A percentile compares a stretch with the other conserved stretches of the same genome.
phyloP scores from a whole-genome alignment of 2,797 vertebrate genomes.

The Parambassis ranga region DNA sequence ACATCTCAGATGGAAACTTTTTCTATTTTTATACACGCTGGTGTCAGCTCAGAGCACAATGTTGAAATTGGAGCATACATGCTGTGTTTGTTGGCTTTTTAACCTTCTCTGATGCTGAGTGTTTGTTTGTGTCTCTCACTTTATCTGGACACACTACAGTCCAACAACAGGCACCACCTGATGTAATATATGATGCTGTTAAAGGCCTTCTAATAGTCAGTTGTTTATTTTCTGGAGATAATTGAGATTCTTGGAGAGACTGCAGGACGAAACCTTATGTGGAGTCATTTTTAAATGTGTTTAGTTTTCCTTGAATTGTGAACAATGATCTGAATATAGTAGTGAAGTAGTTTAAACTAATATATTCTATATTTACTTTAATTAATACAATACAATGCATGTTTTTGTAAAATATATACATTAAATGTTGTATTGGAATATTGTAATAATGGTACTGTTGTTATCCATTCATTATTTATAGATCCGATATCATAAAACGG shows the following conservation, averaged over 20 bases:
- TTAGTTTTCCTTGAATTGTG: too few species aligned
- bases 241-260: background rate
- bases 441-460: too few species aligned
- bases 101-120: background rate
- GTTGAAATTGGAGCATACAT: background rate
- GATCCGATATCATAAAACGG: too few species aligned
- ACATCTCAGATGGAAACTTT: slow-evolving; percentile 23
- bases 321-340: too few species aligned
- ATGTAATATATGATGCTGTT: slow-evolving; percentile 34
- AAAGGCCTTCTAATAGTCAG: slow-evolving; percentile 9
- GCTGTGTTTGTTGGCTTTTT: background rate
- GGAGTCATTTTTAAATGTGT: too few species aligned
- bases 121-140: slow-evolving; percentile 3
- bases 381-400: too few species aligned
- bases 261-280: background rate
- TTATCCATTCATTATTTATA: too few species aligned
- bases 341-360: too few species aligned
- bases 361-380: too few species aligned
- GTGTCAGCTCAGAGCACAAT: background rate
- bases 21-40: slow-evolving; percentile 1
- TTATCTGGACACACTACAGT: slow-evolving; percentile 34
- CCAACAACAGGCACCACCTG: slow-evolving; percentile 16
- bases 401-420: too few species aligned
- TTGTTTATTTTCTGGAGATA: slow-evolving; percentile 6
- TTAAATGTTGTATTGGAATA: too few species aligned